Conservation (phyloP, 2,888 invertebrate species). For the Drosophila infuscata region DNA sequence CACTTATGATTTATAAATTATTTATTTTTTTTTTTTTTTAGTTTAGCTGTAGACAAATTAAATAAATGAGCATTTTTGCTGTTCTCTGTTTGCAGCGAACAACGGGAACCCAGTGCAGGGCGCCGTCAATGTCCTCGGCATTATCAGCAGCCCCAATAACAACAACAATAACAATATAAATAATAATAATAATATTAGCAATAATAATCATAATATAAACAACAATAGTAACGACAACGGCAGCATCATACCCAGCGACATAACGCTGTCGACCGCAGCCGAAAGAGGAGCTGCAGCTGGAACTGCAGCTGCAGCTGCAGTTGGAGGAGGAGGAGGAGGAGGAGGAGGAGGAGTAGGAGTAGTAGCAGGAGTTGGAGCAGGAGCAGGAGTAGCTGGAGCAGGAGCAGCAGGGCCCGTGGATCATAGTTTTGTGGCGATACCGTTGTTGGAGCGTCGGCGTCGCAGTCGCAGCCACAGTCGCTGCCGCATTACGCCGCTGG, state of each 20-base stretch:
- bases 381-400: conserved; percentile 1
- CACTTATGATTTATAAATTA: conserved; percentile 1
- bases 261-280: conserved; percentile 13
- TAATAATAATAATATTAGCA: conserved; percentile 29
- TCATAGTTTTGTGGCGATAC: conserved; percentile 63
- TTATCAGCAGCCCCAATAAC: conserved; percentile 39
- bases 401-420: conserved; percentile 11
- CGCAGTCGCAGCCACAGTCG: conserved; percentile 66
- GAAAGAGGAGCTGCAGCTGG: neutral
- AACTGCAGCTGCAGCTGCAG: neutral
- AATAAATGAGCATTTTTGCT: conserved; percentile 24
- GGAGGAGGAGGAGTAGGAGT: neutral
- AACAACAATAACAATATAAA: conserved; percentile 39
- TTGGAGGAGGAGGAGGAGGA: neutral
- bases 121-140: conserved; percentile 57
- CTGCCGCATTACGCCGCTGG: conserved; percentile 62
- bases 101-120: conserved; percentile 22
- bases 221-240: conserved; percentile 35
- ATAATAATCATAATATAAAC: conserved; percentile 27
- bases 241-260: conserved; percentile 18
- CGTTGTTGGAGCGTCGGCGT: conserved; percentile 62
- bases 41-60: conserved; percentile 5
- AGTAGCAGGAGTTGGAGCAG: neutral
- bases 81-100: conserved; percentile 6
- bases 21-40: neutral